Evolutionary conservation across 2,888 invertebrate species (phyloP), one percentile per base, ranked within the genome.

Genomic region (Strigamia transsilvanica): DNA sequence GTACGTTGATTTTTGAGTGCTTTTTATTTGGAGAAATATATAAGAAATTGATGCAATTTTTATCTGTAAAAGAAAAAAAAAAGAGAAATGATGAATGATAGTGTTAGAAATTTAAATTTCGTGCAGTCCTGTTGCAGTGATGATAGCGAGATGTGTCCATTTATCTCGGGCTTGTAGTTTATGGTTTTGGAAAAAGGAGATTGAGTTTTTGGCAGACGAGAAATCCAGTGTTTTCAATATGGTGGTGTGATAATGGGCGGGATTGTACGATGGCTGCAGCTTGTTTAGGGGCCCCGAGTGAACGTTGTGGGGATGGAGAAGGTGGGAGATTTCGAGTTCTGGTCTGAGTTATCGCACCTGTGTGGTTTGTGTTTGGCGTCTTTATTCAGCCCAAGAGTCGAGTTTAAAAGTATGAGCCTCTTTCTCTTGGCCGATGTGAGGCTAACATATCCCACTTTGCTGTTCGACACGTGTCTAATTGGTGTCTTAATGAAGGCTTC

Each of bases 201-300:
- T 73, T 73, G 73, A 56, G 73, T 32, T 73, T 73, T 73, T 73
- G 73, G 73, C 73, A 73, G 73, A 73, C 12, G 27, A 73, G 73
- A 73, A 73, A 73, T 73, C 73, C 73, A 73, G 73, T 73, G 73
- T 73, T 73, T 73, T 73, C 73, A 73, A 73, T 73, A 73, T 73
- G 73, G 73, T 73, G 73, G 73, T 73, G 73, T 73, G 73, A 73
- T 73, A 73, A 73, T 73, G 73, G 73, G 10, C 73, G 27, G 73
- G 73, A 73, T 73, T 32, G 73, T 73, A 73, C 73, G 73, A 73
- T 12, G 73, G 73, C 73, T 73, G 73, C 32, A 73, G 73, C 73
- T 73, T 73, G 73, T 73, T 73, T 73, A 73, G 73, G 32, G 73
- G 73, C 73, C 73, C 73, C 73, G 73, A 73, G 73, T 73, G 73